Evolutionary conservation across 1,140 invertebrate species (phyloP), one percentile per base, ranked within the genome.

Genomic region (Solen grandis): DNA sequence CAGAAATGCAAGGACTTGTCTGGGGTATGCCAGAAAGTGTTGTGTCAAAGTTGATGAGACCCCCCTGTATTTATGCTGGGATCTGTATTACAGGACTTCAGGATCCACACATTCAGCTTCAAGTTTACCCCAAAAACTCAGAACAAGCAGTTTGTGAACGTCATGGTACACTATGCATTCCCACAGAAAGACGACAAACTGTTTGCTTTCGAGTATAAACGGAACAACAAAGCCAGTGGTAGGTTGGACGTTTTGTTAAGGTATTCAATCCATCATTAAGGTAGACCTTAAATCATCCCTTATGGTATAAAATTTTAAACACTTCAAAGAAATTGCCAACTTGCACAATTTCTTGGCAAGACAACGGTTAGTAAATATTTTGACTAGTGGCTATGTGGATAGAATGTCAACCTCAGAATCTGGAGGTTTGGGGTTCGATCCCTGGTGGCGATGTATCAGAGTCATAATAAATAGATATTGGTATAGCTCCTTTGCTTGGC

Each of bases 51-150:
- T n/a, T n/a, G n/a, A n/a, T n/a, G n/a, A n/a, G n/a, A n/a, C n/a
- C n/a, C n/a, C n/a, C n/a, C n/a, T n/a, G n/a, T n/a, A n/a, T n/a
- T n/a, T n/a, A n/a, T n/a, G n/a, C n/a, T n/a, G n/a, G n/a, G n/a
- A n/a, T n/a, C n/a, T n/a, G n/a, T n/a, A n/a, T 84, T 90, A 72
- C 76, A 93, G 93, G 97, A 98, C 93, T 96, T 99, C 93, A 95
- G 96, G 86, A 95, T 96, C 5, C 94, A 97, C 85, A 95, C 95
- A 54, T 98, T 97, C 92, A 96, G 96, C 81, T 98, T 99, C 92
- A 97, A 97, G 92, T 96, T 96, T 92, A 95, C 96, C 0, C 94
- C 95, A 14, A 93, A 95, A 66, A 96, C 96, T 74, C 94, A 96
- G 87, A 96, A 95, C 5, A 95, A 96, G 84, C 94, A 92, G 90